Base-by-base conservation (phyloP, 2,888 invertebrate species). In the Tortricodes alternella region DNA sequence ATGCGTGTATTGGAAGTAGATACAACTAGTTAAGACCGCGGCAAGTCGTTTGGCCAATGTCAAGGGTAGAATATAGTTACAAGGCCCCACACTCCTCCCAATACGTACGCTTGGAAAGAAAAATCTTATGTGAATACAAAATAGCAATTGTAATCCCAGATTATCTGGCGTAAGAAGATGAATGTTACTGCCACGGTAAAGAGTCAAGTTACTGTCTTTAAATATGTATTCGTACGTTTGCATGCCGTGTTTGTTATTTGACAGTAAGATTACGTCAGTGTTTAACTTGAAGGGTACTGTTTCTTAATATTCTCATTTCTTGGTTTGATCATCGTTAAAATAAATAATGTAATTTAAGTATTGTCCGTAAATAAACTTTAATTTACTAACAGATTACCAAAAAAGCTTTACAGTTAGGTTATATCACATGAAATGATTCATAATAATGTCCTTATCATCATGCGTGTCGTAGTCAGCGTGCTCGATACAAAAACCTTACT, bases 1-100 rank as follows among this genome's bases (percentile, higher is more conserved):
- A 67, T 63, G 48, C 64, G 59, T 62, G 59, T 53, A 66, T 66
- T 66, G 60, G 50, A 64, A 64, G 66, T 60, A 78, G 72, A 71
- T 68, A 63, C 41, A 67, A 70, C 75, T 65, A 65, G 76, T 68
- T 67, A 46, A 53, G 59, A 41, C 59, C 55, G 53, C 59, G 56
- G 63, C 61, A 58, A 67, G 67, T 69, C 67, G 63, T 59, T 9
- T 46, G 44, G 46, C 44, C 66, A 71, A 69, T 71, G 67, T 65
- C 71, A 71, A 71, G 65, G 65, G 64, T 63, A 52, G 63, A 61
- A 52, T 27, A 15, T 50, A 27, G 51, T 51, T 32, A 56, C 59
- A 59, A 60, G 53, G 56, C 37, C 56, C 38, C 46, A 15, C 37
- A 29, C 23, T 46, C 49, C 38, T 51, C 52, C 52, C 38, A 32